phyloP scores from a whole-genome alignment of 2,888 invertebrate genomes.

The Cepaea hortensis region DNA sequence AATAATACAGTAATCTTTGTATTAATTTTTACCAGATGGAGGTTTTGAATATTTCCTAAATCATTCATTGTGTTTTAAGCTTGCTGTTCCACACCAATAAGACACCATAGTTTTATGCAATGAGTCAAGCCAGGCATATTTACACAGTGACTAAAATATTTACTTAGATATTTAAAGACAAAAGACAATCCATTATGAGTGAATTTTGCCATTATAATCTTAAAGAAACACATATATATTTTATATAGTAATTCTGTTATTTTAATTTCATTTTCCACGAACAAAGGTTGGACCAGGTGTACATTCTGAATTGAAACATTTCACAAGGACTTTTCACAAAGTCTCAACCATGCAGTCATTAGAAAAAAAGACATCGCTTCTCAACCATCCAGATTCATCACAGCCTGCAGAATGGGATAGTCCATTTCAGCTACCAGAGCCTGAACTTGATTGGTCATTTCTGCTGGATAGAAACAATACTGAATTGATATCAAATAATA shows the following conservation, averaged over 20 bases:
- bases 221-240: background rate
- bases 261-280: background rate
- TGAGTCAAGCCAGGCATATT: too few species aligned
- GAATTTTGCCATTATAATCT: background rate
- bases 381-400: background rate
- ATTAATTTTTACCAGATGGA: too few species aligned
- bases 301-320: background rate
- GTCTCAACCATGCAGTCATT: background rate
- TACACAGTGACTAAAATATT: too few species aligned
- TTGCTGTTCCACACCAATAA: too few species aligned
- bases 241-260: background rate
- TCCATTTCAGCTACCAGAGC: conserved; percentile 45
- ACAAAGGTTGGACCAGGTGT: background rate
- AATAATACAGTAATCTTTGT: too few species aligned
- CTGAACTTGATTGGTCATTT: conserved; percentile 82
- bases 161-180: too few species aligned
- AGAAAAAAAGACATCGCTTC: background rate
- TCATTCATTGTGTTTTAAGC: too few species aligned
- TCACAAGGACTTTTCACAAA: background rate
- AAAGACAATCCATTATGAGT: too few species aligned
- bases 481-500: conserved; percentile 81
- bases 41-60: too few species aligned
- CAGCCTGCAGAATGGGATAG: conserved; percentile 47
- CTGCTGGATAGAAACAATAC: conserved; percentile 81
- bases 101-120: too few species aligned